Evolutionary conservation across 2,797 vertebrate species (phyloP).

Genomic region (Xerus rutilus): DNA sequence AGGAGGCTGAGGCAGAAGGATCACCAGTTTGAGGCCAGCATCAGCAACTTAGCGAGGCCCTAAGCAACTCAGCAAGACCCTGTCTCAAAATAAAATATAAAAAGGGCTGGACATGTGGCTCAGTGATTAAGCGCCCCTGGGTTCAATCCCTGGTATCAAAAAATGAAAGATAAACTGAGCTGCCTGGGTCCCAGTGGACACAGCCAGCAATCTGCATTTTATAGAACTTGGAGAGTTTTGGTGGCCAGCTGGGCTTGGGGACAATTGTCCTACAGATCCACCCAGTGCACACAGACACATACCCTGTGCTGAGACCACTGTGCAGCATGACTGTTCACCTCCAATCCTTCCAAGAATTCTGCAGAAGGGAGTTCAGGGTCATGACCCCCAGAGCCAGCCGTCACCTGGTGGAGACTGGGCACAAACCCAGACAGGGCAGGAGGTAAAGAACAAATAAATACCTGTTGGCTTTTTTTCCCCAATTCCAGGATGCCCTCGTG

Average conservation of each 20-base stretch:
- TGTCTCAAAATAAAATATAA: not conserved
- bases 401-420: not conserved
- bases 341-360: not conserved
- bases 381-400: not conserved
- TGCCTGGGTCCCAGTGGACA: not conserved
- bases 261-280: not conserved
- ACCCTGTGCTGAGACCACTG: not conserved
- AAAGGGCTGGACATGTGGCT: no score
- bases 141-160: not conserved
- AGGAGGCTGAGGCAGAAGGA: not conserved
- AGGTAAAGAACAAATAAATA: not conserved
- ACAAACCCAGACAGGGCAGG: not conserved
- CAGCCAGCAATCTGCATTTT: not conserved
- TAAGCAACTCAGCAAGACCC: not conserved
- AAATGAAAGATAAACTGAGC: not conserved
- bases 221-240: not conserved
- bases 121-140: no score
- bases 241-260: not conserved
- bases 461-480: not conserved
- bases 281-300: not conserved
- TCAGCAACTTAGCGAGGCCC: not conserved
- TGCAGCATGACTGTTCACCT: rapidly evolving
- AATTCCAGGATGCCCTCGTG: conserved; percentile 64
- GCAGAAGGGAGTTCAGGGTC: not conserved
- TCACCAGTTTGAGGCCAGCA: not conserved